phyloP scores from a whole-genome alignment of 2,888 invertebrate species.

The Tenthredo livida region DNA sequence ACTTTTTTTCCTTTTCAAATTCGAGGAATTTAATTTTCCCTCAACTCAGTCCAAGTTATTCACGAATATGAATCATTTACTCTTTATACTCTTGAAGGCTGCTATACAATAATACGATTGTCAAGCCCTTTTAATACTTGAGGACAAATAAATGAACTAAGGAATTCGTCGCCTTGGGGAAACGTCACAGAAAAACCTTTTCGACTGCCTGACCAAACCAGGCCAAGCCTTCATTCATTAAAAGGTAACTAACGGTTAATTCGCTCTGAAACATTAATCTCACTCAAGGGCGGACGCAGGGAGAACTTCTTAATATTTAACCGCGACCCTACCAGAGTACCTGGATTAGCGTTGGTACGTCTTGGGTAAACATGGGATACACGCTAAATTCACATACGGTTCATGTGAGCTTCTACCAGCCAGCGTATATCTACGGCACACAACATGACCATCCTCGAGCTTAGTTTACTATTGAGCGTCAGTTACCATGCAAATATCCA shows the following conservation, averaged over 20 bases:
- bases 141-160: neutral
- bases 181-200: neutral
- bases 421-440: neutral
- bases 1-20: neutral
- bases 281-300: conserved; percentile 1
- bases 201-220: neutral
- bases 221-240: conserved; percentile 28
- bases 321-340: conserved; percentile 3
- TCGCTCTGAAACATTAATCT: conserved; percentile 48
- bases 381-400: conserved; percentile 26
- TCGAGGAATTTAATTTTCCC: neutral
- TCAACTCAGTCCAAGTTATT: neutral
- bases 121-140: neutral
- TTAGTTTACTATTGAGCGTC: conserved; percentile 54
- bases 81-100: neutral
- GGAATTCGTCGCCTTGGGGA: neutral
- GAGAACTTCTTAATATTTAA: conserved; percentile 52
- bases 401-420: conserved; percentile 12
- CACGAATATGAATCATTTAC: neutral
- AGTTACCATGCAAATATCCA: conserved; percentile 54
- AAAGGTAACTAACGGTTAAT: conserved; percentile 51
- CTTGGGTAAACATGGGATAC: conserved; percentile 30
- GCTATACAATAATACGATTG: neutral
- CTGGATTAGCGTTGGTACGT: conserved; percentile 32
- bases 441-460: neutral